Conservation (phyloP, 2,888 invertebrate species). For the Lapara coniferarum region DNA sequence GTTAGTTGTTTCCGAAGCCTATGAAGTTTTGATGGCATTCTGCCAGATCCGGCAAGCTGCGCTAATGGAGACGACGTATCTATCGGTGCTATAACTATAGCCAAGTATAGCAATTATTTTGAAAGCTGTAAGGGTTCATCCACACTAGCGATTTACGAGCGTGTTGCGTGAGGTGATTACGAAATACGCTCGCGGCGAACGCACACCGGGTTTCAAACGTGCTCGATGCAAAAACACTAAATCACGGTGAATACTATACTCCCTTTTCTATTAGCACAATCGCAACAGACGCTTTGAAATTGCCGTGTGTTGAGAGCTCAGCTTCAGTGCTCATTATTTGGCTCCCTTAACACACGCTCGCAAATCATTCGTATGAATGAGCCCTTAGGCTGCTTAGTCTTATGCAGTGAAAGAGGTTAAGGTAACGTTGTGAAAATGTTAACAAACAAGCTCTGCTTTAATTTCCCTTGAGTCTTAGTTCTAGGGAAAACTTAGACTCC, state of each 20-base stretch:
- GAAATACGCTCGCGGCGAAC: not conserved
- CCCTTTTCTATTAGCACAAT: constrained; percentile 10
- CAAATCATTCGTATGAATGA: constrained; percentile 22
- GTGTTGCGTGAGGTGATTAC: not conserved
- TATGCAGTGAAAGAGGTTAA: too few relatives aligned
- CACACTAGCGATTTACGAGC: not conserved
- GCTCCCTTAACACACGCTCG: constrained; percentile 10
- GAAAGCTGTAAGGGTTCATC: constrained; percentile 2
- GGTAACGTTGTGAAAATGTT: too few relatives aligned
- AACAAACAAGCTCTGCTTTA: too few relatives aligned
- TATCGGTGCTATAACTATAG: not conserved
- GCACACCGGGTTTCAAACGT: not conserved
- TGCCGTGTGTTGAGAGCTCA: not conserved
- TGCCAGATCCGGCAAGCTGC: constrained; percentile 1
- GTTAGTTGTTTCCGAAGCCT: constrained; percentile 13
- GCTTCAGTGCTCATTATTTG: constrained; percentile 4
- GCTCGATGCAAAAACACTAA: not conserved
- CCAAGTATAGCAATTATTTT: not conserved
- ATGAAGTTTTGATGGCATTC: constrained; percentile 11
- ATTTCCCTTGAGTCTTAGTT: too few relatives aligned
- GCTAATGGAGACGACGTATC: not conserved
- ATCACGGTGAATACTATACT: not conserved
- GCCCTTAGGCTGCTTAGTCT: constrained; percentile 25
- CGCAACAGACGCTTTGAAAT: not conserved
- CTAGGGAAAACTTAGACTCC: too few relatives aligned